Conservation (phyloP, 2,113 vertebrate genomes). For the Channa maculata region DNA sequence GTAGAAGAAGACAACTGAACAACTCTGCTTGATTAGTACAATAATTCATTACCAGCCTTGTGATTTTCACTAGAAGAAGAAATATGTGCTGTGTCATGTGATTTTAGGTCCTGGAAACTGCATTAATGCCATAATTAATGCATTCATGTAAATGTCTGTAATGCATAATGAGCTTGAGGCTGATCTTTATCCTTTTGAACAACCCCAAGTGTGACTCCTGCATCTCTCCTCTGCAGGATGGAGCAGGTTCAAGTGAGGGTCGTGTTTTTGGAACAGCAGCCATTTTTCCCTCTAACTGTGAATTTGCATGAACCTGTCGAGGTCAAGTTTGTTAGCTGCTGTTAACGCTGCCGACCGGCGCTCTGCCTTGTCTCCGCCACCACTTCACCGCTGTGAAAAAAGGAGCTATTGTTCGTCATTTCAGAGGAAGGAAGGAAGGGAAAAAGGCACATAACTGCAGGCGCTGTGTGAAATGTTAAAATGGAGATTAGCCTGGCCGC, state of each 20-base stretch:
- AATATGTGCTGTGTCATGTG: background rate
- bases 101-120: conserved; percentile 2
- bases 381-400: conserved; percentile 34
- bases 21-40: no score
- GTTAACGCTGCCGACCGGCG: conserved; percentile 22
- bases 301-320: conserved; percentile 42
- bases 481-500: conserved; percentile 76
- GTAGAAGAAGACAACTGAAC: conserved; percentile 36
- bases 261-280: conserved; percentile 39
- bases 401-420: conserved; percentile 59
- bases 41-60: background rate
- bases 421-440: conserved; percentile 23
- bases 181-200: conserved; percentile 33
- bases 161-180: conserved; percentile 7
- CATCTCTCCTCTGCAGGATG: conserved; percentile 21
- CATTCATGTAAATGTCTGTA: conserved; percentile 33
- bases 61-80: no score
- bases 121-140: conserved; percentile 23
- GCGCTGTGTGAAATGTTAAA: conserved; percentile 81
- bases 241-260: conserved; percentile 49
- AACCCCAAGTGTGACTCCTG: background rate
- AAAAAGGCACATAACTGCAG: conserved; percentile 69
- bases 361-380: conserved; percentile 24
- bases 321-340: conserved; percentile 64
- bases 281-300: conserved; percentile 38